A percentile compares a stretch with the other conserved stretches of the same genome.
Conservation (phyloP, 2,797 vertebrate genomes). For the Paratrypauchen microcephalus region DNA sequence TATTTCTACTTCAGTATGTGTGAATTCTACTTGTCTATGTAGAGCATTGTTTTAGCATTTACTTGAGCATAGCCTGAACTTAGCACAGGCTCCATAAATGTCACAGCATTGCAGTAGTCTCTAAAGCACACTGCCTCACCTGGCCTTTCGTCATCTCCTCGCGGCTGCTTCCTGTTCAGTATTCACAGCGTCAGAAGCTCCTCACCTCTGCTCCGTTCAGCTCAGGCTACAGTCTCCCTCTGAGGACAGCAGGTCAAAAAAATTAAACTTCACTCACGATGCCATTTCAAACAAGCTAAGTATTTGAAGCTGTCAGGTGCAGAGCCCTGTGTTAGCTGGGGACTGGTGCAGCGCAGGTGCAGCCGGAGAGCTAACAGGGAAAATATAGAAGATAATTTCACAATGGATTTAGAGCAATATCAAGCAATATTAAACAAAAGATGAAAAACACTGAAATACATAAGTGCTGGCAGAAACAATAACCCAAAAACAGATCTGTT, state of each 20-base stretch:
- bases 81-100: conserved; percentile 22
- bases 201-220: conserved; percentile 44
- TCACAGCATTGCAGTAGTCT: conserved; percentile 21
- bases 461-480: no score
- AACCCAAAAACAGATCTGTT: no score
- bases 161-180: conserved; percentile 24
- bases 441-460: no score
- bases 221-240: conserved; percentile 54
- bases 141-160: conserved; percentile 28
- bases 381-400: conserved; percentile 22
- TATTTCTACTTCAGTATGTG: neutral
- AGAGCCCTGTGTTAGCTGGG: conserved; percentile 47
- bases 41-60: neutral
- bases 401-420: neutral
- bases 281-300: conserved; percentile 60
- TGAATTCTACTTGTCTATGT: no score
- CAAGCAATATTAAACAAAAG: neutral
- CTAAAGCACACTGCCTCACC: conserved; percentile 10
- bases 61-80: neutral
- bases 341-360: conserved; percentile 64
- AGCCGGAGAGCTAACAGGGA: conserved; percentile 60
- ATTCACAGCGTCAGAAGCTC: conserved; percentile 50
- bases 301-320: conserved; percentile 64
- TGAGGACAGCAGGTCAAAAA: conserved; percentile 52
- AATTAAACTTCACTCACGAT: conserved; percentile 55